These are phyloP conservation scores for Onthophagus sagittarius DNA, from an alignment of 2,888 invertebrate genomes.

Conservation along the genomic window DNA sequence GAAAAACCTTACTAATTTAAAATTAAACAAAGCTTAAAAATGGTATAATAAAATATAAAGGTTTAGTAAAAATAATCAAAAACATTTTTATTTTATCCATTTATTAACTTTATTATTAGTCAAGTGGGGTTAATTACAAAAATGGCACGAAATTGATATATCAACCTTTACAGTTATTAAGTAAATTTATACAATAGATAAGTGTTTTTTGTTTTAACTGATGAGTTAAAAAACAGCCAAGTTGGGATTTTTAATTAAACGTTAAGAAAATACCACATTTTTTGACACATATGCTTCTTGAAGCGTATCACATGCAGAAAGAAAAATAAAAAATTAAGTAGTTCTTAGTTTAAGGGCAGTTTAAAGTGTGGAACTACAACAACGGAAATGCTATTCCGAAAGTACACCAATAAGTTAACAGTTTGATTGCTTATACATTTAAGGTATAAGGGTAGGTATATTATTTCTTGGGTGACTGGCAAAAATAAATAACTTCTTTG, in stretches of 20 bases:
- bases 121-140: slow-evolving; percentile 23
- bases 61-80: slow-evolving; percentile 11
- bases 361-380: slow-evolving; percentile 11
- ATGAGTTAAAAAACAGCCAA: slow-evolving; percentile 2
- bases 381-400: background rate
- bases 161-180: slow-evolving; percentile 21
- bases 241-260: slow-evolving; percentile 1
- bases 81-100: slow-evolving; percentile 11
- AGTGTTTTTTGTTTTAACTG: background rate
- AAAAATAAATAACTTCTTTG: slow-evolving; percentile 19
- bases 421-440: background rate
- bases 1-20: no score
- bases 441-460: no score
- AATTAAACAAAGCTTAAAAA: no score
- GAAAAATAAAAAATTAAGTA: slow-evolving; percentile 18
- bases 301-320: slow-evolving; percentile 24
- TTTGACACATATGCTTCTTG: slow-evolving; percentile 13
- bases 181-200: background rate
- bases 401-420: background rate
- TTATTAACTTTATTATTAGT: slow-evolving; percentile 16
- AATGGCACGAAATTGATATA: slow-evolving; percentile 24
- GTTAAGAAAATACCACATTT: slow-evolving; percentile 13
- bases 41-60: no score
- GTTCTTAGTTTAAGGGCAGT: slow-evolving; percentile 19
- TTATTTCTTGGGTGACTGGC: background rate